A percentile compares a stretch with the other conserved stretches of the same genome.
Evolutionary conservation across 2,888 invertebrate species (phyloP).

Genomic region (Epiblema foenella): DNA sequence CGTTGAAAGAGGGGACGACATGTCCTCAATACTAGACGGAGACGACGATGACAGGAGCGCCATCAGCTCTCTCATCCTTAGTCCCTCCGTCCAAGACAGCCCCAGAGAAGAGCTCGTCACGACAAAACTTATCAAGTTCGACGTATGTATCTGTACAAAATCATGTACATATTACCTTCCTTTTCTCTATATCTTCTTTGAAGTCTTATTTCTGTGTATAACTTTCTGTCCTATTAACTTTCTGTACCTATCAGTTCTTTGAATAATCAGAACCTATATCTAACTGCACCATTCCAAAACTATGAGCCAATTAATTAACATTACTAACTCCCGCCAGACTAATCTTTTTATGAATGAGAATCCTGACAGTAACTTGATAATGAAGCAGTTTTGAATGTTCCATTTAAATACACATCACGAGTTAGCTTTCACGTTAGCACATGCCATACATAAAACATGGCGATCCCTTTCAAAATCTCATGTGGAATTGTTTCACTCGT

Average conservation of each 20-base stretch:
- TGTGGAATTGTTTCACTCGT: conserved; percentile 78
- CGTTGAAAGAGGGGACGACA: conserved; percentile 84
- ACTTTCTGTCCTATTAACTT: conserved; percentile 46
- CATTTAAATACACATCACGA: conserved; percentile 26
- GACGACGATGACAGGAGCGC: conserved; percentile 90
- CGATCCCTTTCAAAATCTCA: conserved; percentile 62
- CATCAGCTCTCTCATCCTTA: conserved; percentile 81
- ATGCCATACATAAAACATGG: conserved; percentile 58
- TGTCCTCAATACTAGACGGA: conserved; percentile 88
- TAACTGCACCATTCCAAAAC: conserved; percentile 69
- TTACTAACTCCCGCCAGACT: conserved; percentile 68
- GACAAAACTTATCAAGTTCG: conserved; percentile 83
- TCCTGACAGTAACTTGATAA: conserved; percentile 7
- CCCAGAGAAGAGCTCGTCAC: conserved; percentile 76
- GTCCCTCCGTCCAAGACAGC: conserved; percentile 74
- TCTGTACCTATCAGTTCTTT: conserved; percentile 44
- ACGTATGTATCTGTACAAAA: conserved; percentile 73
- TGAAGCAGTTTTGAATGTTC: conserved; percentile 9
- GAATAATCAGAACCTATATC: conserved; percentile 54
- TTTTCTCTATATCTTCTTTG: conserved; percentile 48
- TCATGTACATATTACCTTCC: conserved; percentile 45
- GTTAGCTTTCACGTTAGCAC: conserved; percentile 46
- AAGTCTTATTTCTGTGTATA: conserved; percentile 58
- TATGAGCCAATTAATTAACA: conserved; percentile 67
- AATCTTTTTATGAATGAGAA: conserved; percentile 47